Evolutionary conservation across 2,888 invertebrate species (phyloP).

Genomic region (Aphodius granarius): DNA sequence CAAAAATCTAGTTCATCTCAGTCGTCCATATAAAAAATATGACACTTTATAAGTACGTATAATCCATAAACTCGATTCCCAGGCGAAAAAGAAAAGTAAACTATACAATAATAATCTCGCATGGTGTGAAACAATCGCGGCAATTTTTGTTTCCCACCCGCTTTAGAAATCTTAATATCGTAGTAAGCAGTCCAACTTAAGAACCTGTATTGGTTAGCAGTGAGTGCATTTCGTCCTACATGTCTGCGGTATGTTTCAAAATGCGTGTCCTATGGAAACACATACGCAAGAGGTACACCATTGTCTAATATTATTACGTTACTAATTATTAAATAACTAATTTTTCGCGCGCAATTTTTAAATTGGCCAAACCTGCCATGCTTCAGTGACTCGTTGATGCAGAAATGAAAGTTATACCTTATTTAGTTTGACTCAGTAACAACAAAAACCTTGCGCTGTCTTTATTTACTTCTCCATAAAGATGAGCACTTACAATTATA

Average conservation of each 20-base stretch:
- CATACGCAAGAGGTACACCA: not conserved
- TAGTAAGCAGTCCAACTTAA: not conserved
- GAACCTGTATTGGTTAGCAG: not conserved
- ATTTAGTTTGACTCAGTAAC: not conserved
- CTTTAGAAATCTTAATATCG: not conserved
- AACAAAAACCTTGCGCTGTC: not conserved
- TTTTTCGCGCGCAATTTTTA: not conserved
- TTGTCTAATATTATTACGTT: not conserved
- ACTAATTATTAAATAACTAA: not conserved
- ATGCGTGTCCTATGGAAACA: not conserved
- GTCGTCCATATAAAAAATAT: not conserved
- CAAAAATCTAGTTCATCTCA: not conserved
- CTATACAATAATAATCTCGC: not conserved
- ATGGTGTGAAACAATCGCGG: not conserved
- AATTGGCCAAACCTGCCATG: not conserved
- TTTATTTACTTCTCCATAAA: not conserved
- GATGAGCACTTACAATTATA: not conserved
- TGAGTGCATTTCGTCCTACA: not conserved
- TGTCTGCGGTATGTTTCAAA: not conserved
- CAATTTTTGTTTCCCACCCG: not conserved
- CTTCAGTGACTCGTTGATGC: not conserved
- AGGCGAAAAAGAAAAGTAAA: not conserved
- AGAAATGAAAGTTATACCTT: not conserved
- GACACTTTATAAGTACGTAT: not conserved
- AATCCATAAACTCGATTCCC: not conserved